Evolutionary conservation across 1,140 invertebrate genomes (phyloP), one percentile per base, ranked within the genome.

Genomic region (Pachyrhynchus sulphureomaculatus): DNA sequence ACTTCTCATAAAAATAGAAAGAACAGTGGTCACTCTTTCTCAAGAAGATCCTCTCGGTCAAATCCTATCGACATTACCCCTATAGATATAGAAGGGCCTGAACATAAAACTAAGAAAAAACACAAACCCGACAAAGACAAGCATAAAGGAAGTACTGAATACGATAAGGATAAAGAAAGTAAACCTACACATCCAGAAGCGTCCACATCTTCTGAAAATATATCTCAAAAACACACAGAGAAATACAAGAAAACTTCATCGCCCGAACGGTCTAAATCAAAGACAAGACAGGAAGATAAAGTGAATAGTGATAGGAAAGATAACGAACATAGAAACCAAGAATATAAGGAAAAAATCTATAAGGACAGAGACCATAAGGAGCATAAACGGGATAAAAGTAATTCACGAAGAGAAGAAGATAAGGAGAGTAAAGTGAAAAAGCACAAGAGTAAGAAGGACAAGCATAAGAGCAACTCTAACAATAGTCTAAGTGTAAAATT

Each of bases 371-470:
- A 26, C n/a, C n/a, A 34, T 13, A 60, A 34, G 4, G 32, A 34
- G 17, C 2, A 17, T 18, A 47, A 41, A 26, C 9, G 18, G 26
- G 56, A 29, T 21, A 51, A 49, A 12, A 51, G 12, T 13, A 20
- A 13, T 6, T 42, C 39, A n/a, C 15, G 20, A 52, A 29, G 17
- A 12, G 45, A 41, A 12, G 13, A 21, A 15, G 33, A 41, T 20
- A n/a, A 20, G n/a, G 45, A 52, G 37, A 26, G 21, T 21, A 42
- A 51, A 23, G 37, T n/a, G 10, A 39, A 15, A 10, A 51, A 60
- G 17, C 41, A 55, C 17, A 58, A 48, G n/a, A 60, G 6, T 26
- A 45, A 49, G 21, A 51, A 54, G 34, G 54, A 64, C 8, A 32
- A 57, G 12, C 24, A 57, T 26, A 49, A 26, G 34, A 52, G 42